Evolutionary conservation across 2,113 vertebrate genomes (phyloP).

Genomic region (Aspiorhynchus laticeps): DNA sequence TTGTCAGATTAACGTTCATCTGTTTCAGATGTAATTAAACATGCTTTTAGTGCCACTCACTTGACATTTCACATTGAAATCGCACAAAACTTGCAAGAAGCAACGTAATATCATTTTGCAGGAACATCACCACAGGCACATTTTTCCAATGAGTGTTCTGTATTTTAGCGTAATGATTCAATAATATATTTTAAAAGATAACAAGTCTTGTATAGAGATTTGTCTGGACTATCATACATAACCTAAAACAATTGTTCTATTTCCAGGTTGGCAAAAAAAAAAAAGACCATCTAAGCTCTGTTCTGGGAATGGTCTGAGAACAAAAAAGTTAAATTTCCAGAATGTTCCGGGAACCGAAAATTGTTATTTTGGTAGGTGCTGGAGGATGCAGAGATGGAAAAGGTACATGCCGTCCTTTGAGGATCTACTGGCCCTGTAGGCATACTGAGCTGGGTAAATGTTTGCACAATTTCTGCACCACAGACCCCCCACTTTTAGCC

Average conservation of each 20-base stretch:
- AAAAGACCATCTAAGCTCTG: not conserved
- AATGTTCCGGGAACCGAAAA: not conserved
- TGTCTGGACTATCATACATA: not conserved
- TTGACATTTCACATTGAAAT: too few species aligned
- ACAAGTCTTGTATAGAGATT: not conserved
- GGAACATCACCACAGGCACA: not conserved
- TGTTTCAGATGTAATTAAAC: too few species aligned
- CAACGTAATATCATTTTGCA: not conserved
- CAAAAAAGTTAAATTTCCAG: not conserved
- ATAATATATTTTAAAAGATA: not conserved
- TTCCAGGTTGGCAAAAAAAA: not conserved
- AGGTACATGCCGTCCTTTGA: not conserved
- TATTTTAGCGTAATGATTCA: not conserved
- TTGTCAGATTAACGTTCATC: too few species aligned
- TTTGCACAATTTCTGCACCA: slow-evolving; percentile 1
- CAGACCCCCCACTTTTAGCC: not conserved
- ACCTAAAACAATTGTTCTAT: not conserved
- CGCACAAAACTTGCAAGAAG: too few species aligned
- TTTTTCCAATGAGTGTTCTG: too few species aligned
- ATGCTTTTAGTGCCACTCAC: too few species aligned
- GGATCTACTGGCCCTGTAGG: not conserved
- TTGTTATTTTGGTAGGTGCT: not conserved
- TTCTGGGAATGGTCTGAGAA: not conserved
- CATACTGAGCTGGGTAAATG: not conserved
- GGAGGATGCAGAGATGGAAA: not conserved